Base-by-base conservation (phyloP, 1,140 invertebrate species). In the Cotesia glomerata region DNA sequence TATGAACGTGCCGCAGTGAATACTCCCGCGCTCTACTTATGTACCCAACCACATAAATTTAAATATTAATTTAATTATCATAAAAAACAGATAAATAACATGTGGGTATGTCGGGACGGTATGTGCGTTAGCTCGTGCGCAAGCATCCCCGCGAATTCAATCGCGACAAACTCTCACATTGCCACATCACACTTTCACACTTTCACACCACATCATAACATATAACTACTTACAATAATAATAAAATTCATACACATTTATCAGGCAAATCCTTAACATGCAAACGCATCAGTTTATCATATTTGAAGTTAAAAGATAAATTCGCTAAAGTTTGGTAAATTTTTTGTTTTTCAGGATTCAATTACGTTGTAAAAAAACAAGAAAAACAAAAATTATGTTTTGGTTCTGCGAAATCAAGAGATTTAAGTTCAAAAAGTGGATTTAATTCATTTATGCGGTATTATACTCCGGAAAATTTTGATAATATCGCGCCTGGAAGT, bases 321-420 rank as follows among this genome's bases (percentile, higher is more conserved):
- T 45, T 45, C 11, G 5, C 39, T 45, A 26, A 2, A 26, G 26
- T 26, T 49, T 49, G 2, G 4, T 9, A 3, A 49, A 49, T 49
- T 54, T 54, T 54, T 54, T 54, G 4, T 54, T 64, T 71, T 73
- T 52, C 36, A 78, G 76, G 35, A 8, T 77, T 77, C 51, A 72
- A 83, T 35, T 82, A 84, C 36, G 63, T 84, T 5, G 70, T 81
- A 26, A 51, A 71, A 58, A 83, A 78, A 58, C 74, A 79, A 68
- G 77, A 82, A 65, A 72, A 74, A n/a, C 76, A 80, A 39, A 82
- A 75, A 76, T 77, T 85, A 79, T 84, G 82, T 70, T 85, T 85
- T 61, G 84, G 84, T 26, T 85, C 83, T 4, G 79, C 77, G 71
- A 75, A 75, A 69, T 9, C 77, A n/a, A 76, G 83, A n/a, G 79